Evolutionary conservation across 2,888 invertebrate genomes (phyloP), one percentile per base, ranked within the genome.

Genomic region (Shargacucullia verbasci): DNA sequence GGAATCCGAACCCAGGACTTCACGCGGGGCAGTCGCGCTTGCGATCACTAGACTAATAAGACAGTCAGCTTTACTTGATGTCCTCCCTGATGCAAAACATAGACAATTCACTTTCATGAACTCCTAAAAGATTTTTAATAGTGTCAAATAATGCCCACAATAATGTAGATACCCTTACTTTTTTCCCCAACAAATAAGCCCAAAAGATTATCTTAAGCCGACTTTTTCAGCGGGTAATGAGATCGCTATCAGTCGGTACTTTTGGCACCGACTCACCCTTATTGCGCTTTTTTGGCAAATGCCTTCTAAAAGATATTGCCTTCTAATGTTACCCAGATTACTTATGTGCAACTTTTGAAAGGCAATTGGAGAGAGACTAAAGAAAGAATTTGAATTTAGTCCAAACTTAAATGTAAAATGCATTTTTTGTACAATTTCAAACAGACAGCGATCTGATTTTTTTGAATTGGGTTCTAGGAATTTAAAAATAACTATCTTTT

Each of bases 271-370:
- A 43, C 45, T 49, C 53, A 59, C 40, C 35, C 50, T 71, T 66
- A 67, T 67, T 71, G 66, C 72, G 67, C 53, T 67, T 71, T 66
- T 67, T 71, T 67, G 72, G 59, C 66, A 67, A 58, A 53, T 46
- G 49, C 45, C 25, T 35, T 35, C 41, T 50, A 25, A 29, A 39
- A 49, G 41, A 71, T 58, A 58, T 52, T 33, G 41, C 41, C 20
- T 41, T 53, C 40, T 71, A 66, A 71, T 66, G 59, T 67, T 48
- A 49, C 52, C 67, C 53, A 45, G 52, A 48, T 48, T 50, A 44
- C 65, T 70, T 46, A 34, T 25, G 12, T 8, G 15, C 12, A 14
- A 38, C 20, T 35, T 63, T 41, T 6, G 14, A 35, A n/a, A 33
- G 20, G 31, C 43, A 39, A 43, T 44, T 25, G 48, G 12, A 8